A percentile compares a stretch with the other conserved stretches of the same genome.
These are phyloP conservation scores for Epinephelus coioides DNA, from an alignment of 2,797 vertebrate genomes.

Conservation along the genomic window DNA sequence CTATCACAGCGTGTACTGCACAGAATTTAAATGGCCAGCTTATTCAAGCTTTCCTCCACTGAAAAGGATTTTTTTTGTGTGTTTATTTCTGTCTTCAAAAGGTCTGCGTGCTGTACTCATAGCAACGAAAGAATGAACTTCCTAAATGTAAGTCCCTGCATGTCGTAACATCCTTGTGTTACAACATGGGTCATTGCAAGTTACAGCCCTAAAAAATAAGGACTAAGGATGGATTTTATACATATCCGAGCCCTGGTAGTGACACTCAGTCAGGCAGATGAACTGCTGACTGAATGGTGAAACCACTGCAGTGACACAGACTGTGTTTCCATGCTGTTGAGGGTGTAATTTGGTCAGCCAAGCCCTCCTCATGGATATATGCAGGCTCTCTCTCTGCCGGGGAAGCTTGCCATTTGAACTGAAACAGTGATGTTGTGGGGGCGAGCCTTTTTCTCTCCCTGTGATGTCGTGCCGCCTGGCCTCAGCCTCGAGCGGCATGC, in stretches of 20 bases:
- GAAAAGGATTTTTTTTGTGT: not conserved
- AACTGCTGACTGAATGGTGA: constrained; percentile 57
- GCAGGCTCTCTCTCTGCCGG: constrained; percentile 45
- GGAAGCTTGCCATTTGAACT: constrained; percentile 57
- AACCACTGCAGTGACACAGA: constrained; percentile 67
- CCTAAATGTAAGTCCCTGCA: constrained; percentile 24
- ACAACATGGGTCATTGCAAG: constrained; percentile 33
- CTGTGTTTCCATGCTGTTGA: constrained; percentile 57
- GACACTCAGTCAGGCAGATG: constrained; percentile 40
- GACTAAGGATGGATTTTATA: constrained; percentile 13
- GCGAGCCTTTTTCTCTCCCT: constrained; percentile 60
- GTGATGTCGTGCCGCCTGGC: constrained; percentile 76
- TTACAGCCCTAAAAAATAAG: constrained; percentile 21
- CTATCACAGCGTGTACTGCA: not conserved
- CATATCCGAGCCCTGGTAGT: constrained; percentile 31
- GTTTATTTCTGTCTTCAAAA: constrained; percentile 1
- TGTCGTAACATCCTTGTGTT: constrained; percentile 43
- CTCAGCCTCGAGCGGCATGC: constrained; percentile 65
- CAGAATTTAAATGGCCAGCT: not conserved
- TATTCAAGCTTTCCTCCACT: not conserved
- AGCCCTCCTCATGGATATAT: constrained; percentile 56
- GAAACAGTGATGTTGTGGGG: constrained; percentile 58
- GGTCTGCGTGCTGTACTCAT: not conserved
- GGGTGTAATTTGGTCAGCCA: constrained; percentile 71
- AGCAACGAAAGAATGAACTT: constrained; percentile 30